These are phyloP conservation scores for Ophiodon elongatus DNA, from an alignment of 2,113 vertebrate genomes.

Conservation along the genomic window DNA sequence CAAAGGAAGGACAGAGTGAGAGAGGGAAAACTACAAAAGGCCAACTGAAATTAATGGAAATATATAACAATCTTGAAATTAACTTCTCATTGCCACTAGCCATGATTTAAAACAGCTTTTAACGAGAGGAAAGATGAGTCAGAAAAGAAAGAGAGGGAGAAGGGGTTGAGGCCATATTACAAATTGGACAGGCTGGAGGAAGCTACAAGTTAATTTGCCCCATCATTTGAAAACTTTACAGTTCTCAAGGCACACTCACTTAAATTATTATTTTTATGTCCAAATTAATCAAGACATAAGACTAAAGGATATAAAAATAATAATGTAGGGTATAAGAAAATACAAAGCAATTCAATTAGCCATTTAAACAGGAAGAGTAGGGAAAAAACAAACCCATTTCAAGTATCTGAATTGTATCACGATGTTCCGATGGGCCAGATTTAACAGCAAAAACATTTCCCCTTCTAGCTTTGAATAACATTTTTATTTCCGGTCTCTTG, in stretches of 20 bases:
- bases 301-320: conserved; percentile 46
- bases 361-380: conserved; percentile 19
- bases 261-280: conserved; percentile 53
- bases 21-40: conserved; percentile 73
- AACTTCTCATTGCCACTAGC: conserved; percentile 93
- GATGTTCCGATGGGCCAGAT: conserved; percentile 6
- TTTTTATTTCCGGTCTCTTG: not conserved
- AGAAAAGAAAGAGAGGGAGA: conserved; percentile 61
- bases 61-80: conserved; percentile 92
- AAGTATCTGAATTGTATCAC: conserved; percentile 22
- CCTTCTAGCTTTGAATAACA: not conserved
- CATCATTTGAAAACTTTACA: conserved; percentile 82
- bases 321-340: conserved; percentile 39
- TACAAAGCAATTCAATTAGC: conserved; percentile 58
- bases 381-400: conserved; percentile 16
- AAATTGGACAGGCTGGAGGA: conserved; percentile 65
- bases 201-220: conserved; percentile 77
- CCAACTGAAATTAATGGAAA: conserved; percentile 90
- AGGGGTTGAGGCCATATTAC: conserved; percentile 61
- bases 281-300: conserved; percentile 45
- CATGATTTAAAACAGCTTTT: conserved; percentile 80
- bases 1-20: conserved; percentile 53
- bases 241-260: conserved; percentile 48
- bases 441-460: conserved; percentile 7
- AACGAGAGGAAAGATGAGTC: conserved; percentile 78